Percentiles rank a stretch among this genome's conserved stretches.
phyloP scores from a whole-genome alignment of 2,797 vertebrate genomes.

The Stomatorhinus walkeri region DNA sequence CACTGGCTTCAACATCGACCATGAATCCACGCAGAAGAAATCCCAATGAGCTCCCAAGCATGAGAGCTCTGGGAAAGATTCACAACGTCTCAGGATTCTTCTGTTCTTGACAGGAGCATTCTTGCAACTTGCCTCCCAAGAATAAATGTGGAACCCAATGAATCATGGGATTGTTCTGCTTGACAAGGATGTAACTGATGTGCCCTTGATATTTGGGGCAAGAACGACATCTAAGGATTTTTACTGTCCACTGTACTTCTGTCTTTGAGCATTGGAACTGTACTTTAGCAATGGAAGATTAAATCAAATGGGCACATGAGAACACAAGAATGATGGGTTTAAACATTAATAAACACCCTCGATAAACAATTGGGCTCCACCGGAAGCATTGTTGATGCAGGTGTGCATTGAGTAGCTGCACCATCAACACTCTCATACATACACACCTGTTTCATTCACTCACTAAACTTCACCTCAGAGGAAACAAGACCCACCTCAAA shows the following conservation, averaged over 20 bases:
- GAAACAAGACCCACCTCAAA: slow-evolving; percentile 68
- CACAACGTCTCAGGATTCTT: background rate
- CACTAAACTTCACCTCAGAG: background rate
- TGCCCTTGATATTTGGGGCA: background rate
- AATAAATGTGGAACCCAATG: background rate
- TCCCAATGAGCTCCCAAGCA: background rate
- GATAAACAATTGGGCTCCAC: background rate
- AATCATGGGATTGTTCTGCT: background rate
- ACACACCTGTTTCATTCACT: background rate
- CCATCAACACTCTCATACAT: background rate
- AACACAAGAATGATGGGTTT: background rate
- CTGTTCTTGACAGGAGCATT: background rate
- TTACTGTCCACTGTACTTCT: background rate
- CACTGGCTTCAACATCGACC: background rate
- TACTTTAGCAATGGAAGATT: background rate
- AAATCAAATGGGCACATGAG: background rate
- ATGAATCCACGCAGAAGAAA: background rate
- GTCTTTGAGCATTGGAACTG: background rate
- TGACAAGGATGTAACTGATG: background rate
- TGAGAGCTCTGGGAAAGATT: background rate
- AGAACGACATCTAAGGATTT: background rate
- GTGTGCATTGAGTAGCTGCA: background rate
- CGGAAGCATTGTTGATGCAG: background rate
- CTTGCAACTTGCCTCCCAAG: background rate
- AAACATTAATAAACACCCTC: background rate